phyloP scores from a whole-genome alignment of 2,888 invertebrate species.

The Smittia aterrima region DNA sequence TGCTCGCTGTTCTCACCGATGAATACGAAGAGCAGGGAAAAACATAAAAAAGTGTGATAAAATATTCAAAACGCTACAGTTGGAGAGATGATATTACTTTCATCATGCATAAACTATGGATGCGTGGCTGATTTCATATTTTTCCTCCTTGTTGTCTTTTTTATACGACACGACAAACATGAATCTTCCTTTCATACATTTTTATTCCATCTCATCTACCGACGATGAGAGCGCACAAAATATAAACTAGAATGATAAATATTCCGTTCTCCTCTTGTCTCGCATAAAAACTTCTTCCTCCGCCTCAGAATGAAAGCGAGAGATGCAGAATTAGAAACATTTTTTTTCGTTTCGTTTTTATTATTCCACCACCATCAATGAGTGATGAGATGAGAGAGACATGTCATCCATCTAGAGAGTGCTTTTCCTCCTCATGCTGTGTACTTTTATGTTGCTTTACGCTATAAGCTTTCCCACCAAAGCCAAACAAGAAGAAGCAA shows the following conservation, averaged over 20 bases:
- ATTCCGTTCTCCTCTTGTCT: neutral
- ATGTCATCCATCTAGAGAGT: slow-evolving; percentile 20
- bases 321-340: neutral
- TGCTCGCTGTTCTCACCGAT: neutral
- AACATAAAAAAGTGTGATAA: slow-evolving; percentile 20
- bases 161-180: neutral
- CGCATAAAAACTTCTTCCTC: neutral
- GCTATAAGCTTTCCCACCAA: slow-evolving; percentile 10
- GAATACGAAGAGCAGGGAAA: no score
- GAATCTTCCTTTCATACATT: slow-evolving; percentile 2
- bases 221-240: neutral
- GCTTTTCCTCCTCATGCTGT: slow-evolving; percentile 24
- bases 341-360: neutral
- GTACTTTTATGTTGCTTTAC: slow-evolving; percentile 7
- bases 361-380: slow-evolving; percentile 31
- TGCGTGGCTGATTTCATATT: neutral
- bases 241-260: neutral
- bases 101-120: slow-evolving; percentile 21
- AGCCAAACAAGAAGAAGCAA: neutral
- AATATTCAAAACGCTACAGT: slow-evolving; percentile 33
- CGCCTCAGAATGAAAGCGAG: neutral
- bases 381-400: slow-evolving; percentile 36
- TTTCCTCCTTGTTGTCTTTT: neutral
- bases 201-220: neutral
- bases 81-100: slow-evolving; percentile 26